Percentiles rank a stretch among this genome's conserved stretches.
Conservation (phyloP, 2,797 vertebrate genomes). For the Brachyrhaphis roseni region DNA sequence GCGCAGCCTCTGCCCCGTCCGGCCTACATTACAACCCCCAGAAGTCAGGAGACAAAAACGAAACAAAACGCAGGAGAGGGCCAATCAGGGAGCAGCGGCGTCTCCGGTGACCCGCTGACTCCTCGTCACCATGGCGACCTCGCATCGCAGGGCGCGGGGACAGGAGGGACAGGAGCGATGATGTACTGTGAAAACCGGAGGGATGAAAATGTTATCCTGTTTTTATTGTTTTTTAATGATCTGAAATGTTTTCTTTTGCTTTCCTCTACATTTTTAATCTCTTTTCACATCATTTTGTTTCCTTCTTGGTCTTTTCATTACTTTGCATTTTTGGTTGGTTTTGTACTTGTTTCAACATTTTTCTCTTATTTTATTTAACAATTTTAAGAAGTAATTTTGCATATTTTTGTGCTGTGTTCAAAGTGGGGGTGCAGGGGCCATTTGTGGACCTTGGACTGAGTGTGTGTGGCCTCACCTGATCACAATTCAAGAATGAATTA, state of each 20-base stretch:
- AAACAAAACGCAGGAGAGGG: constrained; percentile 22
- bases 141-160: constrained; percentile 51
- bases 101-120: constrained; percentile 78
- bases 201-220: constrained; percentile 31
- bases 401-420: background rate
- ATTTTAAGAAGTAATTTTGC: background rate
- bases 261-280: background rate
- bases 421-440: too few species aligned
- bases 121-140: constrained; percentile 73
- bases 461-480: too few species aligned
- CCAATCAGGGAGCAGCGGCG: constrained; percentile 69
- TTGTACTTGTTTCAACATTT: background rate
- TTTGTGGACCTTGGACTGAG: too few species aligned
- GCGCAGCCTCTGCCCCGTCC: constrained; percentile 26
- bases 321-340: background rate
- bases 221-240: constrained; percentile 17
- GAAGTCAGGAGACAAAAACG: constrained; percentile 35
- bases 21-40: constrained; percentile 54
- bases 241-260: background rate
- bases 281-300: background rate
- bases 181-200: constrained; percentile 41
- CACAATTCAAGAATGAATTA: too few species aligned
- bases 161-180: constrained; percentile 21
- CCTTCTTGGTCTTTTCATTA: background rate
- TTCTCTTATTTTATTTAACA: background rate